Evolutionary conservation across 1,140 invertebrate species (phyloP), one percentile per base, ranked within the genome.

Genomic region (Chymomyza costata): DNA sequence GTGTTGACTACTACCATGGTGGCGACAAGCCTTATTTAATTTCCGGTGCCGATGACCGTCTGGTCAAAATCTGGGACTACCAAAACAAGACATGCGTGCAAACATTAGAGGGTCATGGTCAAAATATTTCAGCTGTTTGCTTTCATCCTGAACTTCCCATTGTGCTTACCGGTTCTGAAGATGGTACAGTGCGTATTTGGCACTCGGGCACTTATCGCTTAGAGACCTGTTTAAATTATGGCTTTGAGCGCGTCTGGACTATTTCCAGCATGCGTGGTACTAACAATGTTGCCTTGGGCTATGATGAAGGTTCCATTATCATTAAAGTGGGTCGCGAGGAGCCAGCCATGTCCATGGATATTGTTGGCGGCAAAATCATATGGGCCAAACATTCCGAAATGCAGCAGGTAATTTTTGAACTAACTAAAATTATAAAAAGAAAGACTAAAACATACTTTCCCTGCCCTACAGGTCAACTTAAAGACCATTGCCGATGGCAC

Each of bases 31-130:
- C 98, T 0, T 99, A 99, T 85, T 88, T 99, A 14, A 99, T 99
- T 78, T 99, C 98, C 46, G 98, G 98, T 11, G 97, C 97, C 37
- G 98, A 99, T 86, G 98, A 99, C 86, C 91, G 95, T 34, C 88
- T 96, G 1, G 96, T 99, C 0, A 99, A 99, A 87, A 99, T 99
- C 62, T 99, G 98, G 98, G 98, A 99, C 85, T 99, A 99, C 86
- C 94, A 99, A 85, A 99, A 99, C 86, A 99, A 99, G 87, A 99
- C 97, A 0, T 99, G 98, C 87, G 98, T 99, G 0, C 97, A 99
- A 84, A 99, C 97, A 0, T 86, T 99, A 14, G 97, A 99, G 86
- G 97, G 92, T 6, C 98, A 99, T 87, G 93, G 95, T 0, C 95
- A 99, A 73, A 99, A 99, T 85, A 95, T 99, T 41, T 95, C 96